Conservation (phyloP, 2,797 vertebrate species). For the Ispidina lecontei region DNA sequence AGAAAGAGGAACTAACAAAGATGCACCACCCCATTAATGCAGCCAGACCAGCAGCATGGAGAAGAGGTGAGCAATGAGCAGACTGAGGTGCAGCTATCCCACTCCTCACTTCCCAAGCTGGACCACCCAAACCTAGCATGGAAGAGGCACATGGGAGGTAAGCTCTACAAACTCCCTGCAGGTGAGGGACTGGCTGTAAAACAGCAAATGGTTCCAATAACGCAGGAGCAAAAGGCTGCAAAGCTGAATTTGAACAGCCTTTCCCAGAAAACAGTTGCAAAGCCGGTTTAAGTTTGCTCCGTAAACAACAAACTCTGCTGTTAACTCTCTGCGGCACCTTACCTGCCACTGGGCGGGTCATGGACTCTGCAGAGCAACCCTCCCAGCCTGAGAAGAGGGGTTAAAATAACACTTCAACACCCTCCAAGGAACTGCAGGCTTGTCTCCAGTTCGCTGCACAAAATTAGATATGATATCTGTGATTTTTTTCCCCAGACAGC, state of each 20-base stretch:
- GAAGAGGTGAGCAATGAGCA: neutral
- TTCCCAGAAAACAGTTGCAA: neutral
- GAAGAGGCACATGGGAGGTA: neutral
- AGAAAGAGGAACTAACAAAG: conserved; percentile 44
- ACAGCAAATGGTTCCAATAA: neutral
- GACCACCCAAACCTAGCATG: neutral
- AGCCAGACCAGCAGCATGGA: neutral
- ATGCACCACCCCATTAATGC: neutral
- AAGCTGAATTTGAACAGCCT: neutral
- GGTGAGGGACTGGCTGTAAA: neutral
- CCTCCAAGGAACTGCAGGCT: neutral
- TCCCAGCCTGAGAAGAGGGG: neutral
- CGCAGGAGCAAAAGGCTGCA: neutral
- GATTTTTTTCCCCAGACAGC: neutral
- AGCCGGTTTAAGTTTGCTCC: conserved; percentile 30
- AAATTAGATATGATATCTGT: neutral
- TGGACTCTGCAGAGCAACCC: neutral
- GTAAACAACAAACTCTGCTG: neutral
- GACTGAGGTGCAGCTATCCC: neutral
- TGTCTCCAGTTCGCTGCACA: neutral
- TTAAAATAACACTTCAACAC: neutral
- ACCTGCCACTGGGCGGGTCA: neutral
- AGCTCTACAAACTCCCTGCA: neutral
- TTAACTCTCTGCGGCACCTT: neutral
- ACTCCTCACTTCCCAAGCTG: neutral